Evolutionary conservation across 2,888 invertebrate species (phyloP).

Genomic region (Spicauda simplicius): DNA sequence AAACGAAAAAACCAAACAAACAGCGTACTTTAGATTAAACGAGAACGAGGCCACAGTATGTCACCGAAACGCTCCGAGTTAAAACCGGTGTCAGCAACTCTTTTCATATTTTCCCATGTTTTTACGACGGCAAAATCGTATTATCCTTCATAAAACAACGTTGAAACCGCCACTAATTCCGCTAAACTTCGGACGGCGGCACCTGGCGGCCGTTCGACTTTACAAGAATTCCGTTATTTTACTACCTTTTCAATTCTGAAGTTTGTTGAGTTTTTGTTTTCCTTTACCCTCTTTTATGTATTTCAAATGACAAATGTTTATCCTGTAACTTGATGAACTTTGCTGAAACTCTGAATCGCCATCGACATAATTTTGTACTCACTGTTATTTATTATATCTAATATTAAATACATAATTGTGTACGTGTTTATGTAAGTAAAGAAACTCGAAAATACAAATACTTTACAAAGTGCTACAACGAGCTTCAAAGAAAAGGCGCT

Average conservation of each 20-base stretch:
- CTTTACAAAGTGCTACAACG: too few relatives aligned
- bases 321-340: background rate
- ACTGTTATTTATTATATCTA: too few relatives aligned
- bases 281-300: background rate
- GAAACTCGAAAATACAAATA: too few relatives aligned
- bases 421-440: too few relatives aligned
- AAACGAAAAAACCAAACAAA: background rate
- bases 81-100: conserved; percentile 34
- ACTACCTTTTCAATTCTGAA: conserved; percentile 37
- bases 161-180: conserved; percentile 54
- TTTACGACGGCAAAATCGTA: conserved; percentile 48
- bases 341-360: background rate
- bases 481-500: too few relatives aligned
- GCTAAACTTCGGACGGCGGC: conserved; percentile 57
- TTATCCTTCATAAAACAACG: conserved; percentile 53
- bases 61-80: conserved; percentile 22
- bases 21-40: conserved; percentile 12
- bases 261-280: conserved; percentile 3
- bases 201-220: conserved; percentile 64
- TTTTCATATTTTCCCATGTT: conserved; percentile 37
- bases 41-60: conserved; percentile 26
- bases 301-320: background rate
- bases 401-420: too few relatives aligned
- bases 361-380: too few relatives aligned
- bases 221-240: conserved; percentile 39